These are phyloP conservation scores for Rousettus leschenaultii DNA, from an alignment of 2,113 vertebrate species.

Conservation along the genomic window DNA sequence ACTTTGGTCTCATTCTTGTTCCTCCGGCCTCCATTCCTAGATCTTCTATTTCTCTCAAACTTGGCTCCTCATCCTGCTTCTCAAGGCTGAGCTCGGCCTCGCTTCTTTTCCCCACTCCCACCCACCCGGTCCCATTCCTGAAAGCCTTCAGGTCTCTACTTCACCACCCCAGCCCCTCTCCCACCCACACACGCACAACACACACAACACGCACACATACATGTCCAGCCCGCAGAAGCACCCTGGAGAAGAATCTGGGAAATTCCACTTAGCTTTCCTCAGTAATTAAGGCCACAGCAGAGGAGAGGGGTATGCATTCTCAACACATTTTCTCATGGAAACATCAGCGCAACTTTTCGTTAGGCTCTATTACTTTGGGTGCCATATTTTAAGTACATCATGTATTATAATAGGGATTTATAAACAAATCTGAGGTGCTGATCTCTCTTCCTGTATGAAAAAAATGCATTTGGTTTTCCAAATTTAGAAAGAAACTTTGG, in stretches of 20 bases:
- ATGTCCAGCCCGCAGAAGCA: neutral
- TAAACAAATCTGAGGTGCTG: neutral
- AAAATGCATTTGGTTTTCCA: neutral
- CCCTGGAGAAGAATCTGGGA: no score
- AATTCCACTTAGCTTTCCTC: neutral
- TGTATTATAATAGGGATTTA: neutral
- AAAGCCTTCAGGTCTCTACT: neutral
- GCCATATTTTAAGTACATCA: neutral
- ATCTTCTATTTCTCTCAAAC: neutral
- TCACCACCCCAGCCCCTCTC: fast-evolving
- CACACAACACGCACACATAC: neutral
- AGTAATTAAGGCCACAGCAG: neutral
- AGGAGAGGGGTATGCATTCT: neutral
- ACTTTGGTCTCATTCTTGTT: neutral
- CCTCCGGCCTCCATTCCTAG: neutral
- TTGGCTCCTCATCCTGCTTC: neutral
- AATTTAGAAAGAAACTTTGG: neutral
- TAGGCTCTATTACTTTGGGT: neutral
- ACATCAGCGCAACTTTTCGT: neutral
- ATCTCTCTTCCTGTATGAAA: neutral
- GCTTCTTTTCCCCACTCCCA: neutral
- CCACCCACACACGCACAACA: neutral
- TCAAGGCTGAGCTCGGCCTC: neutral
- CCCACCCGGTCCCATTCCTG: neutral
- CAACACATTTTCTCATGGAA: neutral